Evolutionary conservation across 2,113 vertebrate species (phyloP).

Genomic region (Fukomys damarensis): DNA sequence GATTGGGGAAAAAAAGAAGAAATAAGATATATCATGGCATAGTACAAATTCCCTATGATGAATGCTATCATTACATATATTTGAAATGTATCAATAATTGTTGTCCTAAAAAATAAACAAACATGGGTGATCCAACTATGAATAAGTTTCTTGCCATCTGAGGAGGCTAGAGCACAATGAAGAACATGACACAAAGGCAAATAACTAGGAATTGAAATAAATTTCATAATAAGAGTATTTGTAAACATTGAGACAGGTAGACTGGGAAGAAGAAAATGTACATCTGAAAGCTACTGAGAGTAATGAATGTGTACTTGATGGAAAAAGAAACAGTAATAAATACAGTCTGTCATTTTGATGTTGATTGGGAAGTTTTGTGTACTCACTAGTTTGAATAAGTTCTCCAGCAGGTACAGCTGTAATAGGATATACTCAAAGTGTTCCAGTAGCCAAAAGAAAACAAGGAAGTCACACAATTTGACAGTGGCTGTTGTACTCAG

Average conservation of each 20-base stretch:
- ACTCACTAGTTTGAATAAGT: neutral
- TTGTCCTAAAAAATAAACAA: neutral
- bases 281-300: conserved; percentile 1
- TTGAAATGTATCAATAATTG: too few relatives aligned
- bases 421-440: neutral
- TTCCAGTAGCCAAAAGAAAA: neutral
- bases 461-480: neutral
- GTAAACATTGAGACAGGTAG: neutral
- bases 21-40: too few relatives aligned
- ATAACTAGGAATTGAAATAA: neutral
- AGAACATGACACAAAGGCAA: neutral
- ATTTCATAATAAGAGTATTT: neutral
- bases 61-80: too few relatives aligned
- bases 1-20: too few relatives aligned
- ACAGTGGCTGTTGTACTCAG: neutral
- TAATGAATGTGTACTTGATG: neutral
- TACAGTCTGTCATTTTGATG: neutral
- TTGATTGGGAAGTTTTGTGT: neutral
- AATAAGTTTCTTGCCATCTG: neutral
- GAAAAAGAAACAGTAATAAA: neutral
- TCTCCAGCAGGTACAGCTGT: neutral
- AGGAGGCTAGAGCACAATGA: neutral
- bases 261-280: neutral
- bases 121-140: neutral
- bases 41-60: too few relatives aligned